phyloP scores from a whole-genome alignment of 2,888 invertebrate species.

The Hirtodrosophila histrioides region DNA sequence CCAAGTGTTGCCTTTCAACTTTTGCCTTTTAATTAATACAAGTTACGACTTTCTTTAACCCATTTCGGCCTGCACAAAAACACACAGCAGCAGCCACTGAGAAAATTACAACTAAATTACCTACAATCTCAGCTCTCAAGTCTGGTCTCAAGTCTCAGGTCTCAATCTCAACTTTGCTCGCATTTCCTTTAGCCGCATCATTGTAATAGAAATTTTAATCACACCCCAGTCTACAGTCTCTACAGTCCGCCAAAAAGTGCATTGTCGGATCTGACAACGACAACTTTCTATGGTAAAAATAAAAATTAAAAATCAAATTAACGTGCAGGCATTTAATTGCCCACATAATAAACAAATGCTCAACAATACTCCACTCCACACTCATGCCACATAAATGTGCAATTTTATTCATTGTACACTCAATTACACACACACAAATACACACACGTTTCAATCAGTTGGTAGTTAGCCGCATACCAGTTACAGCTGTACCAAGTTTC shows the following conservation, averaged over 20 bases:
- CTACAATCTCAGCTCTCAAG: conserved; percentile 17
- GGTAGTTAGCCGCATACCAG: conserved; percentile 17
- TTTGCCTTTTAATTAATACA: conserved; percentile 72
- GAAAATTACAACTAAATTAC: conserved; percentile 40
- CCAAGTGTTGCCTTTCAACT: conserved; percentile 43
- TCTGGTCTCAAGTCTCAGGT: conserved; percentile 5
- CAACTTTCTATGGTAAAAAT: conserved; percentile 57
- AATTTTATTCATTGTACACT: conserved; percentile 36
- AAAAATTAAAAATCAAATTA: conserved; percentile 21
- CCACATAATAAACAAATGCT: conserved; percentile 53
- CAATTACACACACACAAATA: conserved; percentile 18
- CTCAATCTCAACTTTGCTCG: conserved; percentile 39
- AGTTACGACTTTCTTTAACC: conserved; percentile 75
- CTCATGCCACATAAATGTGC: conserved; percentile 19
- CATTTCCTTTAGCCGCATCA: conserved; percentile 64
- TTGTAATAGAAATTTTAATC: conserved; percentile 68
- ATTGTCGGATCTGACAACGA: conserved; percentile 43
- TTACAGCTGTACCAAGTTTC: background rate
- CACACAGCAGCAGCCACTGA: conserved; percentile 12
- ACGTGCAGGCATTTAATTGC: conserved; percentile 55
- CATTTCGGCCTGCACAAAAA: conserved; percentile 37
- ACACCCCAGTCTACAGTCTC: conserved; percentile 16
- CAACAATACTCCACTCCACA: conserved; percentile 12
- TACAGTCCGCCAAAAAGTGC: conserved; percentile 53
- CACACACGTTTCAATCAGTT: conserved; percentile 18